Conservation (phyloP, 2,797 vertebrate species). For the Pipistrellus pipistrellus region DNA sequence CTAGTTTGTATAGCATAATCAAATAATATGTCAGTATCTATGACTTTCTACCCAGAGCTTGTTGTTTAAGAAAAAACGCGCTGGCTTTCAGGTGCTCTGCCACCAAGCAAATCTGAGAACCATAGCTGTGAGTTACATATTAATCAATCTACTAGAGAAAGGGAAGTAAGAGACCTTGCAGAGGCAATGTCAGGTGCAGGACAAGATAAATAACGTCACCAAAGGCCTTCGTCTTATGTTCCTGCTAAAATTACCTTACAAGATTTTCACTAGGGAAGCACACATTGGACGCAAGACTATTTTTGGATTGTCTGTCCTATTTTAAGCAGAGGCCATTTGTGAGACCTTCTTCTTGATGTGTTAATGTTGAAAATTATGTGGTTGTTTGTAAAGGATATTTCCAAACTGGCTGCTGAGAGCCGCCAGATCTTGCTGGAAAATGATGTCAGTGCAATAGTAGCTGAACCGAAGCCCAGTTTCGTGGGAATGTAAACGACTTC, state of each 20-base stretch:
- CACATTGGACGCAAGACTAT: conserved; percentile 6
- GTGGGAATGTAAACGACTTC: conserved; percentile 83
- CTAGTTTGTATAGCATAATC: background rate
- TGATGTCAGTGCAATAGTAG: conserved; percentile 79
- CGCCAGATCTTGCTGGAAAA: conserved; percentile 75
- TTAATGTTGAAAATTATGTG: conserved; percentile 64
- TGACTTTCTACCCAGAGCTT: background rate
- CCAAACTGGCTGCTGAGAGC: conserved; percentile 51
- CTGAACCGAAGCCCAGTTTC: conserved; percentile 71
- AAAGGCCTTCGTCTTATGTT: conserved; percentile 24
- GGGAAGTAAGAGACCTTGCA: background rate
- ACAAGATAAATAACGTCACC: background rate
- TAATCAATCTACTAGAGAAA: background rate
- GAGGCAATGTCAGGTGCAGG: conserved; percentile 17
- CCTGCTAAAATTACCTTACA: background rate
- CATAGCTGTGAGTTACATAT: background rate
- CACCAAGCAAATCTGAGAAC: background rate
- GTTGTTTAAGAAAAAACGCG: background rate
- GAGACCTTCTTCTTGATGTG: conserved; percentile 63
- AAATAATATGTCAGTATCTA: background rate
- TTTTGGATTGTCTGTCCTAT: conserved; percentile 58
- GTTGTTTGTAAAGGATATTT: conserved; percentile 69
- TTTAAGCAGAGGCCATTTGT: conserved; percentile 60
- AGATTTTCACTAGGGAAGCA: conserved; percentile 25
- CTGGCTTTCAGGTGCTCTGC: background rate